These are phyloP conservation scores for Augochlora pura DNA, from an alignment of 1,140 invertebrate species.

Conservation along the genomic window DNA sequence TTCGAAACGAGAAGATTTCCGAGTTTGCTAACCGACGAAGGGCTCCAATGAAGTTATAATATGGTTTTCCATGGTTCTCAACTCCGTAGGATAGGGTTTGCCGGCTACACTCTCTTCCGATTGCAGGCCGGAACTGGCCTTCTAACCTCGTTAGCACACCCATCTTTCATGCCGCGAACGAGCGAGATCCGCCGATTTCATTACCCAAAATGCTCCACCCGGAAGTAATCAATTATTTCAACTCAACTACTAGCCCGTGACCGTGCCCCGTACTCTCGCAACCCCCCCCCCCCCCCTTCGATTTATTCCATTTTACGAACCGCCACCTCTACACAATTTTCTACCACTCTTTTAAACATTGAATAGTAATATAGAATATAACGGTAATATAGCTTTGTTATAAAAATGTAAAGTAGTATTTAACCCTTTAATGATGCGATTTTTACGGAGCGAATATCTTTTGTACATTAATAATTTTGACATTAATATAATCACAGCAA, in stretches of 20 bases:
- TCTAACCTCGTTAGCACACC: constrained; percentile 60
- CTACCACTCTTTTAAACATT: no score
- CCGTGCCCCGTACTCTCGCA: constrained; percentile 9
- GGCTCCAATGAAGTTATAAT: constrained; percentile 61
- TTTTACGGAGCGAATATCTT: no score
- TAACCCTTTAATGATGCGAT: no score
- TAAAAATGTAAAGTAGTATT: no score
- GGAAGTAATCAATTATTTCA: constrained; percentile 64
- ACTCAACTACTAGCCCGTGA: constrained; percentile 33
- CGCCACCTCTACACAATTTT: not conserved
- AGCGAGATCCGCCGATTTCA: constrained; percentile 55
- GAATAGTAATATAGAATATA: no score
- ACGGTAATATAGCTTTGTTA: no score
- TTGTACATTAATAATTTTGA: no score
- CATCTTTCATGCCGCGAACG: constrained; percentile 55
- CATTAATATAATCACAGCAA: no score
- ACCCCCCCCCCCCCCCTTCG: no score
- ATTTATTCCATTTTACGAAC: not conserved
- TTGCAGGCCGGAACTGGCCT: constrained; percentile 41
- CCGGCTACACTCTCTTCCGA: constrained; percentile 39
- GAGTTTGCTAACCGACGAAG: constrained; percentile 34
- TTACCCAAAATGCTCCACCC: constrained; percentile 54
- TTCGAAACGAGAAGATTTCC: constrained; percentile 8
- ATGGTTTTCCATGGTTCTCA: constrained; percentile 38
- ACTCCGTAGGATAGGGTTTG: constrained; percentile 39